Evolutionary conservation across 2,888 invertebrate genomes (phyloP), one percentile per base, ranked within the genome.

Genomic region (Empis livida): DNA sequence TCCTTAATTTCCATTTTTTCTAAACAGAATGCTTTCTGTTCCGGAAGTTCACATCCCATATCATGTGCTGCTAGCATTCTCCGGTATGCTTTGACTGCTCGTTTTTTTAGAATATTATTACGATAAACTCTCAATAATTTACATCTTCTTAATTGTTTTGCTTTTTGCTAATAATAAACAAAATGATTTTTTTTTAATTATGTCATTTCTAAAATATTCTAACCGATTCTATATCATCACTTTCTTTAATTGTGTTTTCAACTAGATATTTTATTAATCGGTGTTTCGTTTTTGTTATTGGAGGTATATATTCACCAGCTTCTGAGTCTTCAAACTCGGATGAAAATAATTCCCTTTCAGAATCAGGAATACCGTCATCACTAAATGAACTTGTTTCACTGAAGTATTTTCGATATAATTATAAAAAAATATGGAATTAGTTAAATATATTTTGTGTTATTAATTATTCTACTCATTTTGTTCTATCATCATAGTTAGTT

Each of bases 301-400:
- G 49, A n/a, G 47, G 49, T 23, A 44, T 23, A 20, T 49, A 49
- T n/a, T 44, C 43, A 3, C 27, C 38, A 8, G 41, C 44, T 35
- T 48, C 48, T 5, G 23, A 38, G 42, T 45, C 41, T 11, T 23
- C 30, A 38, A 3, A 48, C 9, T 43, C 45, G 2, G 45, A 43
- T 13, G 50, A 45, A 32, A 50, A 40, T 17, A 42, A 47, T 14
- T 48, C 50, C 15, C 15, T 14, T 37, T 50, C 50, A 27, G 50
- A 50, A 10, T 23, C 20, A 9, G 50, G 47, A 14, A 48, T 39
- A 5, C 27, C 37, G 27, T 50, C 50, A 32, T 50, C 50, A 20
- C 47, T 47, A 27, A 50, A 50, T 3, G 50, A 50, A 43, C 50
- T 50, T 27, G 23, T 27, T 14, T 46, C 37, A 11, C 44, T 44